These are phyloP conservation scores for Latrodectus geometricus DNA, from an alignment of 1,140 invertebrate species.

Conservation along the genomic window DNA sequence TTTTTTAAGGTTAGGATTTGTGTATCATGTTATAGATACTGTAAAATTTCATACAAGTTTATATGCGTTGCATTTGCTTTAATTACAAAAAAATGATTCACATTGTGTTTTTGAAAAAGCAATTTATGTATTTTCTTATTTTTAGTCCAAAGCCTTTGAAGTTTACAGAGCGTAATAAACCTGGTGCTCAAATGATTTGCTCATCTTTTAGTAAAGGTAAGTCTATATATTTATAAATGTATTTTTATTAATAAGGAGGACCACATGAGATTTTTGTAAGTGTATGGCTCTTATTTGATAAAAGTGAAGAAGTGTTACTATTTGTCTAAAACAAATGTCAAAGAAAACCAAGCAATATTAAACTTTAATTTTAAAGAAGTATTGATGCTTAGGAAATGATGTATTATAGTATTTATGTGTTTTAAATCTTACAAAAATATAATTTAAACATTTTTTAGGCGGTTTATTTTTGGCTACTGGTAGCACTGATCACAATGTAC, in stretches of 20 bases:
- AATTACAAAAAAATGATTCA: too few relatives aligned
- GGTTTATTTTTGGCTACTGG: slow-evolving; percentile 94
- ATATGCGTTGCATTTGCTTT: too few relatives aligned
- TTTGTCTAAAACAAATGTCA: too few relatives aligned
- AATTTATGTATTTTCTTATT: slow-evolving; percentile 65
- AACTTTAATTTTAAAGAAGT: background rate
- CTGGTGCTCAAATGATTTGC: slow-evolving; percentile 96
- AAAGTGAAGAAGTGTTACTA: too few relatives aligned
- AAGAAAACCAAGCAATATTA: too few relatives aligned
- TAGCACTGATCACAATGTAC: slow-evolving; percentile 91
- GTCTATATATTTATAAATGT: background rate
- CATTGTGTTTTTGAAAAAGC: background rate
- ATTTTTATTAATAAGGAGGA: too few relatives aligned
- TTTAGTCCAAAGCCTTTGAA: slow-evolving; percentile 84
- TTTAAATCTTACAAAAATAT: background rate
- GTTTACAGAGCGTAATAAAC: slow-evolving; percentile 92
- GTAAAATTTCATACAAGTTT: too few relatives aligned
- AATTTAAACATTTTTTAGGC: slow-evolving; percentile 71
- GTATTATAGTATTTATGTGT: background rate
- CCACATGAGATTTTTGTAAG: too few relatives aligned
- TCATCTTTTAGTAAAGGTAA: slow-evolving; percentile 85
- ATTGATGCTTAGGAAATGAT: background rate
- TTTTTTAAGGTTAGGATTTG: too few relatives aligned
- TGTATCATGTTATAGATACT: too few relatives aligned
- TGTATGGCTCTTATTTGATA: too few relatives aligned